Evolutionary conservation across 1,140 invertebrate species (phyloP), one percentile per base, ranked within the genome.

Genomic region (Diachasmimorpha longicaudata): DNA sequence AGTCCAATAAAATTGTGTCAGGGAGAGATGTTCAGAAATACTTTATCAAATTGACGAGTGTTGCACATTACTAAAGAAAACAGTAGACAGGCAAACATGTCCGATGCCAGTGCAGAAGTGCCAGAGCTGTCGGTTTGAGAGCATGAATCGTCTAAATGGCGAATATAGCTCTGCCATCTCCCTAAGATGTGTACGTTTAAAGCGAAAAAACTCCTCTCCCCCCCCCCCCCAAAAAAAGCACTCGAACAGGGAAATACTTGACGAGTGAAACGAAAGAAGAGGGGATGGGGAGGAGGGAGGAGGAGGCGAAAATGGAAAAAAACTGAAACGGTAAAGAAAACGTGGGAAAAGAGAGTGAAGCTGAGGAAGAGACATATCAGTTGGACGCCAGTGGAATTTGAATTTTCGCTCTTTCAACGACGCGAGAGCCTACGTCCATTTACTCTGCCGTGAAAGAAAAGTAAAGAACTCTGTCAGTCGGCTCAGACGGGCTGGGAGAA

Each of bases 191-290:
- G 48, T 55, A 55, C 76, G 71, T 77, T 78, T 77, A 55, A 42
- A 44, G 63, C 72, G 73, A 78, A 78, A 79, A 81, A 79, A 81
- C 81, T 73, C 66, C 69, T 66, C 79, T 42, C 42, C 25, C 79
- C 81, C 81, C 71, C 66, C 69, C 70, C 79, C 48, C 42, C 25
- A 36, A 25, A 70, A 76, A 21, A 68, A 69, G 37, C 37, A 46
- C 72, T 79, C 46, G 67, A 78, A 78, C 8, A 72, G 21, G 14
- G 25, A 58, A 25, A 39, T 52, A 58, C 21, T 55, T 25, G 25
- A 31, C 36, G 31, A 72, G 0, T 48, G 31, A 55, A 72, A 58
- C 36, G 13, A 48, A 48, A 71, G 14, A 69, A 23, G 0, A 25
- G 13, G 11, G 9, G 25, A n/a, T 19, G 14, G 19, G 37, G 39